Evolutionary conservation across 2,797 vertebrate genomes (phyloP), one percentile per base, ranked within the genome.

Genomic region (Zalophus californianus): DNA sequence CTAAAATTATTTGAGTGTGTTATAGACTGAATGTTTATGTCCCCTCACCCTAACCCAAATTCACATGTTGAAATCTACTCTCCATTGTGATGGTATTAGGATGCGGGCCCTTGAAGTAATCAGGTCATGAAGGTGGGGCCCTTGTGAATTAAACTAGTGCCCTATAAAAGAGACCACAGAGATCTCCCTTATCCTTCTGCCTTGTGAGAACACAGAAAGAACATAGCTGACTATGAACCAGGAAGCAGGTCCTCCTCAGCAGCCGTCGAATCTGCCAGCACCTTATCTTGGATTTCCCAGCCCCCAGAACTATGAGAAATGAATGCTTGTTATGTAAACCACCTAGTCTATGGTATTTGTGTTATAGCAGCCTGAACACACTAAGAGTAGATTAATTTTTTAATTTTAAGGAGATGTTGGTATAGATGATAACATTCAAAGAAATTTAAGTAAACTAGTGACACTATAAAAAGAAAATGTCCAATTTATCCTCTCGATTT

Each of bases 361-460:
- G 50, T 77, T 58, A 58, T 16, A 68, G 50, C 12, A 78, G 38
- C 38, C 70, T 58, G 6, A 77, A 85, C 38, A 85, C 38, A 68
- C 73, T 84, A 85, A 85, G 4, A 90, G 9, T 50, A 44, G 8
- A 72, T 82, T 60, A n/a, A 32, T n/a, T 70, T 72, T 86, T 82
- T 82, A 56, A 66, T 89, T 87, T 95, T 79, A 94, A 94, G 56
- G 29, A 20, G 83, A 54, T 32, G 14, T 78, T 96, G 41, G 27
- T 60, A 94, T 27, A 56, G 88, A 86, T 44, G 60, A 90, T 77
- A 38, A 35, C 4, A 58, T 80, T 84, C 82, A 89, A 94, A 89
- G 48, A 96, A 83, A 73, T 72, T 21, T 23, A 60, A 96, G 38
- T 44, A 82, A 95, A 96, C 3, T 25, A 27, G 23, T 73, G 16